Evolutionary conservation across 2,888 invertebrate species (phyloP).

Genomic region (Xestia c-nigrum): DNA sequence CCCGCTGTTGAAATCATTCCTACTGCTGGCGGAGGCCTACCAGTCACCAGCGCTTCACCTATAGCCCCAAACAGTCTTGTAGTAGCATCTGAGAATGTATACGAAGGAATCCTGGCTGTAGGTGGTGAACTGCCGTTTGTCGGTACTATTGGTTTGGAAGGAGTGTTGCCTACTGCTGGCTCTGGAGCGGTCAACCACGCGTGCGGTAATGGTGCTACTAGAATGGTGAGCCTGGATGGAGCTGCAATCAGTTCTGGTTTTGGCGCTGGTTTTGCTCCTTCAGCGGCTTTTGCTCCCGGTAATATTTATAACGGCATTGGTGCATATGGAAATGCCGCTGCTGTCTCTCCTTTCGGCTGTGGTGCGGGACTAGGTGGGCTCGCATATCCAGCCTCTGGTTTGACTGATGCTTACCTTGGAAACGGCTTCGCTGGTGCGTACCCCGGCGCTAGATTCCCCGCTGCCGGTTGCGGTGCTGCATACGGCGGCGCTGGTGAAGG

Average conservation of each 20-base stretch:
- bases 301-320: not conserved
- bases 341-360: not conserved
- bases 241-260: conserved; percentile 24
- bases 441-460: not conserved
- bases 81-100: conserved; percentile 54
- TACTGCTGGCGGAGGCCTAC: conserved; percentile 48
- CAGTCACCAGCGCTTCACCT: conserved; percentile 46
- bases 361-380: conserved; percentile 15
- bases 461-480: conserved; percentile 7
- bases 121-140: conserved; percentile 60
- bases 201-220: conserved; percentile 54
- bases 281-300: not conserved
- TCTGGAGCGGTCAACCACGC: conserved; percentile 54
- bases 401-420: not conserved
- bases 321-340: not conserved
- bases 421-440: conserved; percentile 12
- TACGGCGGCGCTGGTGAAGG: conserved; percentile 61
- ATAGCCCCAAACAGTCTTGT: conserved; percentile 42
- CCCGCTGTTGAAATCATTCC: conserved; percentile 40
- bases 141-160: conserved; percentile 47
- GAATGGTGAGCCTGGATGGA: conserved; percentile 27
- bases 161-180: conserved; percentile 43
- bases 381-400: not conserved
- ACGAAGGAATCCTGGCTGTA: conserved; percentile 48
- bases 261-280: conserved; percentile 2